Percentiles rank a stretch among this genome's conserved stretches.
These are phyloP conservation scores for Oxyruncus cristatus DNA, from an alignment of 2,113 vertebrate genomes.

Conservation along the genomic window DNA sequence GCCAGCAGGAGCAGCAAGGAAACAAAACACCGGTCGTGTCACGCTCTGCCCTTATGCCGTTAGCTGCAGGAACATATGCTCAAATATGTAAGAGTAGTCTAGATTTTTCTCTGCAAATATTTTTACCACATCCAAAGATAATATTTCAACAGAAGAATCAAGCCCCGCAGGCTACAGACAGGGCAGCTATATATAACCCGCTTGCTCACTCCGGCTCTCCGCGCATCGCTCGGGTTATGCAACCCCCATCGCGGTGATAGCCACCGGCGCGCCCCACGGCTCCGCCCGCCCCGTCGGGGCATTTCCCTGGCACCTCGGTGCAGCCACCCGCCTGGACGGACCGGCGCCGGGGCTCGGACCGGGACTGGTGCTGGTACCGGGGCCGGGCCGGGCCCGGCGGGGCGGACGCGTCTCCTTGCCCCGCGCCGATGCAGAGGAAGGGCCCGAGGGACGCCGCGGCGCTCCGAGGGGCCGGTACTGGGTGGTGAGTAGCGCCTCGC, in stretches of 20 bases:
- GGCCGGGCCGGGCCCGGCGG: not conserved
- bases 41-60: conserved; percentile 46
- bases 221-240: conserved; percentile 53
- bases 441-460: not conserved
- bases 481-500: conserved; percentile 24
- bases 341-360: not conserved
- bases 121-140: conserved; percentile 69
- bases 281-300: conserved; percentile 42
- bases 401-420: not conserved
- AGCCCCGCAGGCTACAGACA: conserved; percentile 61
- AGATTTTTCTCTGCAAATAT: conserved; percentile 64
- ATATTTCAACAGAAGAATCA: conserved; percentile 70
- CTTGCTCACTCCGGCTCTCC: conserved; percentile 44
- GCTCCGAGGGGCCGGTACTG: not conserved
- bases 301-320: not conserved
- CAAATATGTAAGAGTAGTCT: conserved; percentile 59
- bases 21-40: not conserved
- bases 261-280: conserved; percentile 49
- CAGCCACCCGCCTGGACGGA: not conserved
- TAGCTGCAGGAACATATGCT: conserved; percentile 49
- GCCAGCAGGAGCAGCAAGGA: not conserved
- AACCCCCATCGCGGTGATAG: conserved; percentile 28
- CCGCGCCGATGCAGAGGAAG: not conserved
- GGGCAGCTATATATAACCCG: conserved; percentile 65
- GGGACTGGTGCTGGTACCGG: not conserved